Evolutionary conservation across 2,113 vertebrate genomes (phyloP).

Genomic region (Sialia sialis): DNA sequence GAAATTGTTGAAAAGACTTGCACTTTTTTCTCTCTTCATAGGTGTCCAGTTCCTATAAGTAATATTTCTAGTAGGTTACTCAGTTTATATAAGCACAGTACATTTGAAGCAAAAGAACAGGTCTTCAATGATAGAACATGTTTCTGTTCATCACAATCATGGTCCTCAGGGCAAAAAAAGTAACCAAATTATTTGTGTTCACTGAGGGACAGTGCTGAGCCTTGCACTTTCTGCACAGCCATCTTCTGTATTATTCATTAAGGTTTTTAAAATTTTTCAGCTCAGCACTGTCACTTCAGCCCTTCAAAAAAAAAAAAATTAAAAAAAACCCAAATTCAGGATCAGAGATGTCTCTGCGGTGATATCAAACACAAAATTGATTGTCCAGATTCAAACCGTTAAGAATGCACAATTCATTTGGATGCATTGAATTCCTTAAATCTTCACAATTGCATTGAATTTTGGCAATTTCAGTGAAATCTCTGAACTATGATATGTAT

Average conservation of each 20-base stretch:
- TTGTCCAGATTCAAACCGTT: background rate
- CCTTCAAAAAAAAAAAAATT: background rate
- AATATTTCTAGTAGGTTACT: background rate
- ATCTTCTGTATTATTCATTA: background rate
- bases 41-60: background rate
- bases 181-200: background rate
- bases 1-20: background rate
- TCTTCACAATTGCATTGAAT: background rate
- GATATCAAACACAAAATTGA: background rate
- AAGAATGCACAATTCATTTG: background rate
- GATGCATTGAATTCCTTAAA: background rate
- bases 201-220: background rate
- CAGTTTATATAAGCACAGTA: background rate
- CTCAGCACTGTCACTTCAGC: background rate
- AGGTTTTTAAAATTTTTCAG: background rate
- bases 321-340: background rate
- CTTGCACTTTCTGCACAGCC: background rate
- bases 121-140: background rate
- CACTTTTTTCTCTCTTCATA: background rate
- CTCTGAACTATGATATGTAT: background rate
- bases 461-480: background rate
- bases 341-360: background rate
- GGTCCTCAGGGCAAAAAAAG: background rate
- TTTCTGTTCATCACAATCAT: background rate
- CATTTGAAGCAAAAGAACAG: background rate